These are phyloP conservation scores for Itoplectis maculator DNA, from an alignment of 2,888 invertebrate genomes.

Conservation along the genomic window DNA sequence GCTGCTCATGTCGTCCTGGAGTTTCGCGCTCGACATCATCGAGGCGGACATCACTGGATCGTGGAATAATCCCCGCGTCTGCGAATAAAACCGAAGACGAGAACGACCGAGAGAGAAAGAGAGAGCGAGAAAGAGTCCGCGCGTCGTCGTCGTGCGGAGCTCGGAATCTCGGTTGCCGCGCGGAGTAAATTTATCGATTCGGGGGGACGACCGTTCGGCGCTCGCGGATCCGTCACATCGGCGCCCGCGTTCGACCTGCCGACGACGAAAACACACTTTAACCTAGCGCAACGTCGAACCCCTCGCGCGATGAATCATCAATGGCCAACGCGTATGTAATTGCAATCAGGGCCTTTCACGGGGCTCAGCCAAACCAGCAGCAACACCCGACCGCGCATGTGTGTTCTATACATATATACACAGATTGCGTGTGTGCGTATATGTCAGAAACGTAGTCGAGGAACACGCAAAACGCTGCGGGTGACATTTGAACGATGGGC, in stretches of 20 bases:
- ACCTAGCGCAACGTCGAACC: conserved; percentile 15
- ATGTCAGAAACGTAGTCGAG: conserved; percentile 14
- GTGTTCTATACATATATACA: not conserved
- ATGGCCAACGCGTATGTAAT: conserved; percentile 12
- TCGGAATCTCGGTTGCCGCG: not conserved
- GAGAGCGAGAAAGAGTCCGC: not conserved
- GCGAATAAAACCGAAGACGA: not conserved
- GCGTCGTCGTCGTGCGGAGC: not conserved
- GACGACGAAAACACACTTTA: conserved; percentile 7
- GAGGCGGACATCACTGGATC: conserved; percentile 69
- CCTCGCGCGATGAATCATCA: conserved; percentile 14
- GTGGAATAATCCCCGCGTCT: not conserved
- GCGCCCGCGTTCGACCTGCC: conserved; percentile 5
- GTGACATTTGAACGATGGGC: conserved; percentile 10
- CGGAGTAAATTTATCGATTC: conserved; percentile 50
- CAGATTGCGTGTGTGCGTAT: not conserved
- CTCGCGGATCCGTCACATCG: conserved; percentile 35
- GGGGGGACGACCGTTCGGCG: not conserved
- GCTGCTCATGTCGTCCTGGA: conserved; percentile 91
- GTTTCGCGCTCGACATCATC: conserved; percentile 86
- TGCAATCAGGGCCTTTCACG: not conserved
- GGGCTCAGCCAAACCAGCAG: not conserved
- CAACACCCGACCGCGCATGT: conserved; percentile 6
- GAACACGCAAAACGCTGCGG: not conserved
- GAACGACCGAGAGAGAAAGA: conserved; percentile 10